A percentile compares a stretch with the other conserved stretches of the same genome.
phyloP scores from a whole-genome alignment of 2,113 vertebrate species.

The Bufo gargarizans region DNA sequence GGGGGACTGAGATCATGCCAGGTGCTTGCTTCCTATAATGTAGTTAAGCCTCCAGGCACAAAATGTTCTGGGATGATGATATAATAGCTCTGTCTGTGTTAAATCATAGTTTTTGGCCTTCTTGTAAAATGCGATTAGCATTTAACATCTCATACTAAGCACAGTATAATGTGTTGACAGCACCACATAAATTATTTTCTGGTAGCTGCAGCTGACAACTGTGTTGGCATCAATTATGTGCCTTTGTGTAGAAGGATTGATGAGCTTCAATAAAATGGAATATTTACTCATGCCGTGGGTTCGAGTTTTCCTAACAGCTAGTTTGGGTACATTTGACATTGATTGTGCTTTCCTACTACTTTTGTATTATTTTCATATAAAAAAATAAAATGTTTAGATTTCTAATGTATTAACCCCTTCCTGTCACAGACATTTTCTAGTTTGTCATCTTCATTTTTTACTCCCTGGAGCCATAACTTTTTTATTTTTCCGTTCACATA shows the following conservation, averaged over 20 bases:
- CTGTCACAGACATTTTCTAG: too few relatives aligned
- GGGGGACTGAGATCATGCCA: background rate
- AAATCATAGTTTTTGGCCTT: slow-evolving; percentile 1
- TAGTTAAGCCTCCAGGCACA: background rate
- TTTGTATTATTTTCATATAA: background rate
- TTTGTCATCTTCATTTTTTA: too few relatives aligned
- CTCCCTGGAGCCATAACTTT: too few relatives aligned
- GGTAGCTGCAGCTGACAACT: slow-evolving; percentile 37
- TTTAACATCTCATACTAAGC: slow-evolving; percentile 25
- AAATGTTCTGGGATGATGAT: slow-evolving; percentile 31
- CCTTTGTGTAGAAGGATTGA: slow-evolving; percentile 29
- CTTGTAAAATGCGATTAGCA: slow-evolving; percentile 15
- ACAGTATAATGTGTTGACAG: slow-evolving; percentile 22
- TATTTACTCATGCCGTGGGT: slow-evolving; percentile 29
- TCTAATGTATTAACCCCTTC: background rate
- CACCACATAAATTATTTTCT: slow-evolving; percentile 37
- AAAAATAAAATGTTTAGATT: too few relatives aligned
- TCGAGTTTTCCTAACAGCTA: slow-evolving; percentile 43
- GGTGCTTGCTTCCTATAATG: background rate
- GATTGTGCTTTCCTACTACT: background rate
- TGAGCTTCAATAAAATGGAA: slow-evolving; percentile 45
- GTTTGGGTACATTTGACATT: background rate
- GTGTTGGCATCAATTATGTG: slow-evolving; percentile 33
- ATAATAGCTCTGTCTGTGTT: slow-evolving; percentile 31
- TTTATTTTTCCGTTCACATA: too few relatives aligned